A percentile compares a stretch with the other conserved stretches of the same genome.
These are phyloP conservation scores for Potorous gilbertii DNA, from an alignment of 2,797 vertebrate species.

Conservation along the genomic window DNA sequence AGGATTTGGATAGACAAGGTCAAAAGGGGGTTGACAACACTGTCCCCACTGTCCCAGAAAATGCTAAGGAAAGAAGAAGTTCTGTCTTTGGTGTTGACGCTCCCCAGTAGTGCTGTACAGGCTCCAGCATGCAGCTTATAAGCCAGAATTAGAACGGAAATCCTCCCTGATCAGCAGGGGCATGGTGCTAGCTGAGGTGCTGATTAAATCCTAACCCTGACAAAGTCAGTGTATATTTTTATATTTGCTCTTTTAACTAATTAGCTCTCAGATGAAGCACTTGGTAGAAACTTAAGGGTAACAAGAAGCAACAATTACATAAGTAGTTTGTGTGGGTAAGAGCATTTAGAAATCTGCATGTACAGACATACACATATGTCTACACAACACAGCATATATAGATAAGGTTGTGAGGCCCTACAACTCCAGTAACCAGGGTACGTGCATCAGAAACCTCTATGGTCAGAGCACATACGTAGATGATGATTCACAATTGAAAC, in stretches of 20 bases:
- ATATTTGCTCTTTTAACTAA: constrained; percentile 51
- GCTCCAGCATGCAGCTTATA: neutral
- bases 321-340: constrained; percentile 40
- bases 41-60: neutral
- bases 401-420: neutral
- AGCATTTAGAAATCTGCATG: constrained; percentile 27
- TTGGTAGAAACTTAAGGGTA: constrained; percentile 55
- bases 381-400: constrained; percentile 6
- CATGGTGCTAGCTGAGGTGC: constrained; percentile 5
- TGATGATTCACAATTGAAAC: neutral
- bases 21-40: neutral
- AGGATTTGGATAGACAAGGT: neutral
- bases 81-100: neutral
- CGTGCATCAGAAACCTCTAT: neutral
- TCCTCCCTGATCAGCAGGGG: neutral
- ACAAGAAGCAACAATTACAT: constrained; percentile 45
- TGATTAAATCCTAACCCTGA: constrained; percentile 50
- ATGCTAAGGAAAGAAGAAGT: neutral
- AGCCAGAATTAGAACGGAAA: constrained; percentile 30
- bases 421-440: neutral
- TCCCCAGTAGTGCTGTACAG: neutral
- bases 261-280: constrained; percentile 53
- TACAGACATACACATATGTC: neutral
- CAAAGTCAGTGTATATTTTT: constrained; percentile 53
- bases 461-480: neutral